Evolutionary conservation across 1,140 invertebrate species (phyloP), one percentile per base, ranked within the genome.

Genomic region (Pogonomyrmex californicus): DNA sequence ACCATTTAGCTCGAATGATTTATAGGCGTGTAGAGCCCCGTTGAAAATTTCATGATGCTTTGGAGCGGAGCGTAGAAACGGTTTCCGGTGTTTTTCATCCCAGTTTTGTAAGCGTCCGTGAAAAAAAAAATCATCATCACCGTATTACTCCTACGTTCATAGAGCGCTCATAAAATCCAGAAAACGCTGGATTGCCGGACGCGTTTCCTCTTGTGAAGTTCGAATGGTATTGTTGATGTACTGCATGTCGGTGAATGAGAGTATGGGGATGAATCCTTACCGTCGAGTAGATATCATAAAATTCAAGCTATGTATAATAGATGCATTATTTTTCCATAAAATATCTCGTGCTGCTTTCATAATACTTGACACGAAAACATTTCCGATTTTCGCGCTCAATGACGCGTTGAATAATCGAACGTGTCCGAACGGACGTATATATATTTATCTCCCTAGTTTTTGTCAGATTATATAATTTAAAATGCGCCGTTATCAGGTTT

Each of bases 91-190:
- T 75, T 23, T 71, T 82, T 33, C 30, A 60, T n/a, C n/a, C 10
- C n/a, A 23, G 30, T 83, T 82, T 83, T 62, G 17, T 75, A 83
- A 12, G 7, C 14, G 38, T 5, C 54, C 47, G 47, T 65, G 33
- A 49, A 86, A 81, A 82, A 89, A 88, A 23, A 23, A 23, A 23
- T 23, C 49, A 88, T 76, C 56, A 66, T 70, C 23, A 63, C 88
- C 47, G 56, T 44, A n/a, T 23, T 14, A 23, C 60, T 14, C n/a
- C 14, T 23, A 33, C 10, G 49, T 12, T 6, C 44, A n/a, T n/a
- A n/a, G 5, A 65, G 36, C 38, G 83, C 33, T 79, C 60, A 44
- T 68, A 85, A 89, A 87, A 83, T 75, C 23, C n/a, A 14, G 30
- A 23, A 23, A 58, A 75, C 49, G 33, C 6, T 51, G 30, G 14